Evolutionary conservation across 35 echinoderm and acorn worm genomes (phyloP).

Genomic region (Chiridota heheva): DNA sequence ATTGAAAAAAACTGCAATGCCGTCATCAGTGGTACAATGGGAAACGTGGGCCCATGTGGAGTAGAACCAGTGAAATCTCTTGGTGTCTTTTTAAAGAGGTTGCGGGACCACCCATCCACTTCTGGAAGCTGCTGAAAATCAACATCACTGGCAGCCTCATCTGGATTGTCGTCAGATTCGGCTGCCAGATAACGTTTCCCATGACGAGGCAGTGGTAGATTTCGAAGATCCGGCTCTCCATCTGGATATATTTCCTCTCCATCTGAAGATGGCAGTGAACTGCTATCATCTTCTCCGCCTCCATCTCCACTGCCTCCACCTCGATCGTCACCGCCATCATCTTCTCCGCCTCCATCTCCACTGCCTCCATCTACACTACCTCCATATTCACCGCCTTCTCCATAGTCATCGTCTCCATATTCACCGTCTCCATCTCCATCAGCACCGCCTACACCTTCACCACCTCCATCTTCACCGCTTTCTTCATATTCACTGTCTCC

Average conservation of each 20-base stretch:
- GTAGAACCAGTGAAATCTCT: not conserved
- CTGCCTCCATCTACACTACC: no score
- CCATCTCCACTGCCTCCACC: not conserved
- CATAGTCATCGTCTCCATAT: no score
- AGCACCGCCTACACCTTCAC: not conserved
- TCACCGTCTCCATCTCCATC: no score
- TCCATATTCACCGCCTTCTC: no score
- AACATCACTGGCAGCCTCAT: not conserved
- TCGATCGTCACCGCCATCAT: not conserved
- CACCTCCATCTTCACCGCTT: not conserved
- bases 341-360: not conserved
- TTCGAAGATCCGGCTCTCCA: no score
- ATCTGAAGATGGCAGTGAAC: no score
- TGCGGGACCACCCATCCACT: not conserved
- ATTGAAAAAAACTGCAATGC: not conserved
- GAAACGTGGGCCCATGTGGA: no score
- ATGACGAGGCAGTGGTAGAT: no score
- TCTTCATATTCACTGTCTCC: no score
- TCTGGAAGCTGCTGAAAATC: not conserved
- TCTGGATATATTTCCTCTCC: no score
- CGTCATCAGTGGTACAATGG: no score
- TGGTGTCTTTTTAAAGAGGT: not conserved
- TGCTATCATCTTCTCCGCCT: no score
- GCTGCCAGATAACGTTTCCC: not conserved
- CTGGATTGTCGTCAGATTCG: not conserved